phyloP scores from a whole-genome alignment of 2,888 invertebrate species.

The Erynnis tages region DNA sequence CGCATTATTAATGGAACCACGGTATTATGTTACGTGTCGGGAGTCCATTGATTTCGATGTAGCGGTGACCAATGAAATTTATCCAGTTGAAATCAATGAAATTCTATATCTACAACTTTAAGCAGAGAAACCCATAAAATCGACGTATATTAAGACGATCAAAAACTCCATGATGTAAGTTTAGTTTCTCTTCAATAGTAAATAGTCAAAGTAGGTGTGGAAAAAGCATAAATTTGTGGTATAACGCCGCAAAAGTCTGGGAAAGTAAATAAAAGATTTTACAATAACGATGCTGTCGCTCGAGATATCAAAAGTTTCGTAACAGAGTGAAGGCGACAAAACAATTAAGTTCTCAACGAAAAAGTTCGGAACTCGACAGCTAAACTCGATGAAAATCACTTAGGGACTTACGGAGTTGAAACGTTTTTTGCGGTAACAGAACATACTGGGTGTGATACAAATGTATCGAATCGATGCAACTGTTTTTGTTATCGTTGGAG shows the following conservation, averaged over 20 bases:
- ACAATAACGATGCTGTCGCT: conserved; percentile 24
- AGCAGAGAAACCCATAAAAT: too few species aligned
- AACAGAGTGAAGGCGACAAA: conserved; percentile 47
- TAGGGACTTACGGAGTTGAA: conserved; percentile 56
- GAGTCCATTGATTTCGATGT: conserved; percentile 12
- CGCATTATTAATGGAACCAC: conserved; percentile 18
- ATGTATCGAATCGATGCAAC: conserved; percentile 55
- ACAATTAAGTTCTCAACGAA: conserved; percentile 59
- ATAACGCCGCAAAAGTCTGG: conserved; percentile 2
- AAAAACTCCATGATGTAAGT: too few species aligned
- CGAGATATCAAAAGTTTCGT: conserved; percentile 30
- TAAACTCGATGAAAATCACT: conserved; percentile 57
- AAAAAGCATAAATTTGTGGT: background rate
- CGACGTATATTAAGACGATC: too few species aligned
- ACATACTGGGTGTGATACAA: conserved; percentile 56
- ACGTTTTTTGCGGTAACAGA: conserved; percentile 34
- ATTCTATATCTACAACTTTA: background rate
- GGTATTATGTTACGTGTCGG: conserved; percentile 19
- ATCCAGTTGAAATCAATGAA: conserved; percentile 10
- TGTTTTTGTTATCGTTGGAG: conserved; percentile 50
- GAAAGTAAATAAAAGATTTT: conserved; percentile 28
- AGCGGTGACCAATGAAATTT: conserved; percentile 6
- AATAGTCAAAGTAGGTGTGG: too few species aligned
- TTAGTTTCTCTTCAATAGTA: too few species aligned
- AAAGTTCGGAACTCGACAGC: conserved; percentile 56